phyloP scores from a whole-genome alignment of 2,888 invertebrate genomes.

The Andrena minutula region DNA sequence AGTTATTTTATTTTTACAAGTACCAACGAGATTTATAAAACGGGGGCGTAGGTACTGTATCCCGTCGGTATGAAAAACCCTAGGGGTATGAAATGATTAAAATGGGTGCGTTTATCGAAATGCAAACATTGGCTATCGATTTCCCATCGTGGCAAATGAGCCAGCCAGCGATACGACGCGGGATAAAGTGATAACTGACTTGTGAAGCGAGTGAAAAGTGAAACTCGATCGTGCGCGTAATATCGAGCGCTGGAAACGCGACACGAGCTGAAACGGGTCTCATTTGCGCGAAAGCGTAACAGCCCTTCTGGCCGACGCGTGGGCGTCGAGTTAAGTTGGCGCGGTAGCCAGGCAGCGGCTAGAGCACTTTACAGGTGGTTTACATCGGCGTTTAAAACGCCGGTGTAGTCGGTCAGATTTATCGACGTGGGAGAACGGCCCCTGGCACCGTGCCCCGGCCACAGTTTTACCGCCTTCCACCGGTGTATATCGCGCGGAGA shows the following conservation, averaged over 20 bases:
- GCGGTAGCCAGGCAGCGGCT: conserved; percentile 40
- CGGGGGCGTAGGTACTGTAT: too few species aligned
- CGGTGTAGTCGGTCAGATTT: conserved; percentile 65
- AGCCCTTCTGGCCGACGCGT: conserved; percentile 29
- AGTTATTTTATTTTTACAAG: conserved; percentile 2
- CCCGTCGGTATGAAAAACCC: too few species aligned
- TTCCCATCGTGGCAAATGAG: too few species aligned
- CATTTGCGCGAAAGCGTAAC: conserved; percentile 52
- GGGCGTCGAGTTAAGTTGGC: conserved; percentile 53
- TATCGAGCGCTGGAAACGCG: conserved; percentile 24
- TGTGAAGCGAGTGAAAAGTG: not conserved
- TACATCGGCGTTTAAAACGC: conserved; percentile 70
- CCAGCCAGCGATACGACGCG: too few species aligned
- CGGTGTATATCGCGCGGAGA: conserved; percentile 45
- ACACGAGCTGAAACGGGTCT: conserved; percentile 18
- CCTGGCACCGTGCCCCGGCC: conserved; percentile 66
- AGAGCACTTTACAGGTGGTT: conserved; percentile 70
- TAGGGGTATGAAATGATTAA: too few species aligned
- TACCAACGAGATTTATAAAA: too few species aligned
- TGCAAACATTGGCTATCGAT: too few species aligned
- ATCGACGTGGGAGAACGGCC: conserved; percentile 57
- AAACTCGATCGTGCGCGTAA: not conserved
- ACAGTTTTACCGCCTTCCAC: conserved; percentile 55
- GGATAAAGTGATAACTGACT: conserved; percentile 9
- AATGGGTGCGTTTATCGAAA: too few species aligned